A percentile compares a stretch with the other conserved stretches of the same genome.
Conservation (phyloP, 2,888 invertebrate species). For the Candidula unifasciata region DNA sequence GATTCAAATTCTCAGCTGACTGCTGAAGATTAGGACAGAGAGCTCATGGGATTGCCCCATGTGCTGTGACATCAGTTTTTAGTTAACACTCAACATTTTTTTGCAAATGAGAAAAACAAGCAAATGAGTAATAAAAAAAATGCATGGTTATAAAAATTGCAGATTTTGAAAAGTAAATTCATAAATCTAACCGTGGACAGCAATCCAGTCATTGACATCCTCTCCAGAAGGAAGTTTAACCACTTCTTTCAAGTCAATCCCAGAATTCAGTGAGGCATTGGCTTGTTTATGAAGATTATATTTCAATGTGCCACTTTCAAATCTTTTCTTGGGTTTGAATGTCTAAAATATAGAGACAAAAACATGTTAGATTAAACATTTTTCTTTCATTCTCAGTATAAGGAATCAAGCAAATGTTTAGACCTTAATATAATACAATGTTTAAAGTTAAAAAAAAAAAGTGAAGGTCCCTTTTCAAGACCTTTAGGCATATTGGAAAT, state of each 20-base stretch:
- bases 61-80: no score
- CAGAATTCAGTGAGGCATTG: constrained; percentile 92
- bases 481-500: no score
- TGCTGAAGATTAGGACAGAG: no score
- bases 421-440: no score
- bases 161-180: neutral
- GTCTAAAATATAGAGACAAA: constrained; percentile 82
- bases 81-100: no score
- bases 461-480: no score
- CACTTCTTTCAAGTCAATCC: constrained; percentile 88
- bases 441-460: no score
- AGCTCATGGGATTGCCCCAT: no score
- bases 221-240: constrained; percentile 89
- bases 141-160: neutral
- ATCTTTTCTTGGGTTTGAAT: constrained; percentile 91
- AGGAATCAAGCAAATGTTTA: no score
- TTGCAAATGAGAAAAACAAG: neutral
- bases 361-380: neutral
- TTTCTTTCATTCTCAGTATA: no score
- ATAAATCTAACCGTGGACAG: constrained; percentile 87
- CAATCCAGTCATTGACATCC: constrained; percentile 93
- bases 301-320: constrained; percentile 90
- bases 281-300: constrained; percentile 93
- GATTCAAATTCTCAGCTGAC: no score
- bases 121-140: neutral